Evolutionary conservation across 2,888 invertebrate genomes (phyloP).

Genomic region (Xestia xanthographa): DNA sequence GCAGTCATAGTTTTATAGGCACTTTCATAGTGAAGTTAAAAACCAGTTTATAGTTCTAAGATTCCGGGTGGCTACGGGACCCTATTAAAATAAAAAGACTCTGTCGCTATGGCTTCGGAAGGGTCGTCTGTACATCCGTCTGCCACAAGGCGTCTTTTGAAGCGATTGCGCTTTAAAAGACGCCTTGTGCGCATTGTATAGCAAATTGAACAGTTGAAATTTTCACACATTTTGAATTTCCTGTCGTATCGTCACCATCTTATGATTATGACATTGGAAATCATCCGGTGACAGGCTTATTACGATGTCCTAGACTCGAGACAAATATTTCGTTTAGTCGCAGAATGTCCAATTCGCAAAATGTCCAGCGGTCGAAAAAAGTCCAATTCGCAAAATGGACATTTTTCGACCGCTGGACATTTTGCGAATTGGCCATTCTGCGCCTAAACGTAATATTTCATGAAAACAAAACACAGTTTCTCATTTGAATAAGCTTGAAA

Average conservation of each 20-base stretch:
- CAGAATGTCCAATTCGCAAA: no score
- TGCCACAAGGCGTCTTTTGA: neutral
- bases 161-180: no score
- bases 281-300: neutral
- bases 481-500: conserved; percentile 10
- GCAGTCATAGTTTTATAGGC: neutral
- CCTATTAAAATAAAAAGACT: neutral
- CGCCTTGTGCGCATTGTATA: no score
- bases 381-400: no score
- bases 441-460: no score
- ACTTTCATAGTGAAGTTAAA: neutral
- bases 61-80: neutral
- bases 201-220: neutral
- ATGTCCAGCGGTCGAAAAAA: no score
- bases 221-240: neutral
- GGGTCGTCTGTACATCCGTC: neutral
- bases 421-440: no score
- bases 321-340: no score
- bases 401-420: no score
- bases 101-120: neutral
- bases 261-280: neutral
- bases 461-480: conserved; percentile 1
- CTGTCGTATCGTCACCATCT: no score
- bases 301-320: neutral
- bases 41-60: neutral